Evolutionary conservation across 2,888 invertebrate genomes (phyloP).

Genomic region (Vesta saturnalis): DNA sequence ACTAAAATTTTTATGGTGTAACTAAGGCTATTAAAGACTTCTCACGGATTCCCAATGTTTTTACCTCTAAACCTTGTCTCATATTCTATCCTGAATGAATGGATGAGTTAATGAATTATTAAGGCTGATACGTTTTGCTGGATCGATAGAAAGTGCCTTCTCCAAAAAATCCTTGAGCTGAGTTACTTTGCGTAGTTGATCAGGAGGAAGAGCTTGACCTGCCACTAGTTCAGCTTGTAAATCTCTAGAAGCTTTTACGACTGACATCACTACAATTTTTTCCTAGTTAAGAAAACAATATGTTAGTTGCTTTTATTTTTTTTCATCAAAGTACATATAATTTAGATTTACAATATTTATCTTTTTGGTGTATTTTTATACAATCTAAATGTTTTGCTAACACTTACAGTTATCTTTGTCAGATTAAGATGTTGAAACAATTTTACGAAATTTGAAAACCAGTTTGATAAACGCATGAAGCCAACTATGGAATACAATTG

Average conservation of each 20-base stretch:
- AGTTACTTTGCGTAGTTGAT: slow-evolving; percentile 89
- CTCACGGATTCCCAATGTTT: slow-evolving; percentile 42
- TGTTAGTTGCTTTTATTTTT: background rate
- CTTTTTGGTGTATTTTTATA: no score
- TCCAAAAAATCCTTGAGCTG: slow-evolving; percentile 94
- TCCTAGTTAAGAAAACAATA: slow-evolving; percentile 73
- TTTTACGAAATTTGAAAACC: no score
- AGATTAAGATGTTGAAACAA: no score
- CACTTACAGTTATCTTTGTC: no score
- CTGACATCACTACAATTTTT: slow-evolving; percentile 95
- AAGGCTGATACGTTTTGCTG: slow-evolving; percentile 91
- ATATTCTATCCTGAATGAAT: slow-evolving; percentile 95
- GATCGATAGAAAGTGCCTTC: slow-evolving; percentile 90
- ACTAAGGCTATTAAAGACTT: slow-evolving; percentile 24
- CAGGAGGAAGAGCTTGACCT: slow-evolving; percentile 86
- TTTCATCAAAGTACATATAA: background rate
- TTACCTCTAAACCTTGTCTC: slow-evolving; percentile 52
- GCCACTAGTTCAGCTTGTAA: slow-evolving; percentile 88
- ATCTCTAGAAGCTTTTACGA: slow-evolving; percentile 86
- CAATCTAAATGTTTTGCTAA: no score
- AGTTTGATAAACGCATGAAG: no score
- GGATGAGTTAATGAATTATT: slow-evolving; percentile 94
- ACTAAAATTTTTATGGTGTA: slow-evolving; percentile 5
- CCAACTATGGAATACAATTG: no score
- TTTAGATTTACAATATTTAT: no score